These are phyloP conservation scores for Tuta absoluta DNA, from an alignment of 2,888 invertebrate genomes.

Conservation along the genomic window DNA sequence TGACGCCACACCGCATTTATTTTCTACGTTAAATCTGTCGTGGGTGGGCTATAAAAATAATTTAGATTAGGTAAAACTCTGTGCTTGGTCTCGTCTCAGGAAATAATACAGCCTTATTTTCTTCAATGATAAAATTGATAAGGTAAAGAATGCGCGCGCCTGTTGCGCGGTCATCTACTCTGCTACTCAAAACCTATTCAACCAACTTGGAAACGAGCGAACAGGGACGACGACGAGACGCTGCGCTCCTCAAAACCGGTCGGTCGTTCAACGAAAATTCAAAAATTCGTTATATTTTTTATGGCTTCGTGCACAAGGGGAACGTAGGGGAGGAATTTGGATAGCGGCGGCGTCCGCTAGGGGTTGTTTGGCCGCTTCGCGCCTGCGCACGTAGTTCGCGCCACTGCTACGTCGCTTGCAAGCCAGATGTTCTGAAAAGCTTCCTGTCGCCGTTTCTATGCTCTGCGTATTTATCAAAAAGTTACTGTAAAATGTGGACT, in stretches of 20 bases:
- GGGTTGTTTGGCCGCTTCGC: slow-evolving; percentile 75
- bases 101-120: neutral
- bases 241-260: slow-evolving; percentile 65
- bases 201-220: slow-evolving; percentile 2
- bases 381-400: slow-evolving; percentile 81
- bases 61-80: no score
- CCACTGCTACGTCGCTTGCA: slow-evolving; percentile 80
- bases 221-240: slow-evolving; percentile 33
- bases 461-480: slow-evolving; percentile 67
- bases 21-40: no score
- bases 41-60: no score
- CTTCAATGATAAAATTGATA: neutral
- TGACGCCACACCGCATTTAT: no score
- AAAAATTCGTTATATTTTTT: slow-evolving; percentile 80
- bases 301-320: slow-evolving; percentile 64
- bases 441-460: slow-evolving; percentile 75
- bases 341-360: slow-evolving; percentile 68
- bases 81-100: neutral
- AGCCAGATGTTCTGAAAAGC: slow-evolving; percentile 81
- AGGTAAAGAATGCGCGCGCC: slow-evolving; percentile 33
- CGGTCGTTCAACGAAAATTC: slow-evolving; percentile 71
- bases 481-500: slow-evolving; percentile 72
- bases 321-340: slow-evolving; percentile 68
- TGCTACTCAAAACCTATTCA: no score
- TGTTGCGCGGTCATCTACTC: slow-evolving; percentile 29